Evolutionary conservation across 1,140 invertebrate genomes (phyloP), one percentile per base, ranked within the genome.

Genomic region (Drosophila yakuba): DNA sequence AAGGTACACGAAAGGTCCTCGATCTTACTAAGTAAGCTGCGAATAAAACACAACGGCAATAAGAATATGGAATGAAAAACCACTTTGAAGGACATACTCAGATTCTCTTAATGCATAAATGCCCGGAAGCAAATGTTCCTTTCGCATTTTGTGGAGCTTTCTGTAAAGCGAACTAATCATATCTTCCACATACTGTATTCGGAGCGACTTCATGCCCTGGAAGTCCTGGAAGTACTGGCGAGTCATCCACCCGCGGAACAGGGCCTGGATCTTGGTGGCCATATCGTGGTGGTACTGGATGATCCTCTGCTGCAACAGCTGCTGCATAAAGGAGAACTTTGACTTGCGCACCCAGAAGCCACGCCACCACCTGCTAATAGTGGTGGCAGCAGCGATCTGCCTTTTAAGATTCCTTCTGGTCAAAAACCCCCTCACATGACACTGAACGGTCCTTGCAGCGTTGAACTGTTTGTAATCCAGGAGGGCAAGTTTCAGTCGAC

Each of bases 391-490:
- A 15, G 3, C 0, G 3, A 38, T 38, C 4, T n/a, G 1, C 4
- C 0, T 3, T 14, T 25, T 1, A 0, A 12, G 0, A 1, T 15
- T 0, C 32, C 14, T 0, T 11, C 55, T 5, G n/a, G 0, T 1
- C 36, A 66, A 39, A 54, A 62, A 91, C 3, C 90, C 79, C 0
- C 90, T 76, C 14, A 69, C 17, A 0, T 25, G 0, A 0, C 51
- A 5, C 23, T 91, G 90, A 1, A 91, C 78, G 0, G n/a, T 54
- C 17, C 90, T 83, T 1, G 90, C 84, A 0, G 90, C 68, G 45
- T 77, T 80, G 23, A 91, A 91, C 28, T 80, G 79, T 7, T 74
- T 68, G 52, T 91, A 86, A 0, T 91, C 90, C 1, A 86, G 60
- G 8, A 88, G 11, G 7, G 67, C n/a, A 0, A 59, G 1, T 10